phyloP scores from a whole-genome alignment of 2,888 invertebrate species.

The Diarsia brunnea region DNA sequence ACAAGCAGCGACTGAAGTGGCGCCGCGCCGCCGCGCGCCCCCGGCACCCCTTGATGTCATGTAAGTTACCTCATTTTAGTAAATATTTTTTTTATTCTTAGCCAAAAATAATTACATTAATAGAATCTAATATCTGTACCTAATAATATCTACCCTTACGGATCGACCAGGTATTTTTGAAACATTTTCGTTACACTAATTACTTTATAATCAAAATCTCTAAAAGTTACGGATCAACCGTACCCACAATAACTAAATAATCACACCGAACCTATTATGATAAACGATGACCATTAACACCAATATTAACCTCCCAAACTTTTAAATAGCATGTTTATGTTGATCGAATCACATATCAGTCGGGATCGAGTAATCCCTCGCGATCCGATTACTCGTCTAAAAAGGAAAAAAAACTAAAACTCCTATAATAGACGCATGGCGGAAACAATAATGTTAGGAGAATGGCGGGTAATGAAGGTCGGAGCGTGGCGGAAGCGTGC shows the following conservation, averaged over 20 bases:
- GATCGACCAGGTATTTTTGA: no score
- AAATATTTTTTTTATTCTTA: no score
- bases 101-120: no score
- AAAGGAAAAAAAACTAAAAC: slow-evolving; percentile 75
- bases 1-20: no score
- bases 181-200: not conserved
- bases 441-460: slow-evolving; percentile 86
- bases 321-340: slow-evolving; percentile 85
- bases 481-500: slow-evolving; percentile 80
- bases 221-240: slow-evolving; percentile 14
- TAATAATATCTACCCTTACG: no score
- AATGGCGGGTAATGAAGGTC: slow-evolving; percentile 84
- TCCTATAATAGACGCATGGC: slow-evolving; percentile 85
- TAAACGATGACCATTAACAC: slow-evolving; percentile 69
- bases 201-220: slow-evolving; percentile 5
- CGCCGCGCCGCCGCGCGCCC: no score
- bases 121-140: no score
- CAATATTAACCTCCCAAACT: slow-evolving; percentile 79
- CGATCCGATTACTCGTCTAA: slow-evolving; percentile 84
- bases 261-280: slow-evolving; percentile 12
- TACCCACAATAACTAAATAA: slow-evolving; percentile 37
- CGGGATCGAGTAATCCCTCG: slow-evolving; percentile 75
- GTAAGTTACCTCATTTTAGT: no score
- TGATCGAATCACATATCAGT: slow-evolving; percentile 85
- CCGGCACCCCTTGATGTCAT: no score